Percentiles rank a stretch among this genome's conserved stretches.
phyloP scores from a whole-genome alignment of 2,888 invertebrate genomes.

The Drosophila aldrichi region DNA sequence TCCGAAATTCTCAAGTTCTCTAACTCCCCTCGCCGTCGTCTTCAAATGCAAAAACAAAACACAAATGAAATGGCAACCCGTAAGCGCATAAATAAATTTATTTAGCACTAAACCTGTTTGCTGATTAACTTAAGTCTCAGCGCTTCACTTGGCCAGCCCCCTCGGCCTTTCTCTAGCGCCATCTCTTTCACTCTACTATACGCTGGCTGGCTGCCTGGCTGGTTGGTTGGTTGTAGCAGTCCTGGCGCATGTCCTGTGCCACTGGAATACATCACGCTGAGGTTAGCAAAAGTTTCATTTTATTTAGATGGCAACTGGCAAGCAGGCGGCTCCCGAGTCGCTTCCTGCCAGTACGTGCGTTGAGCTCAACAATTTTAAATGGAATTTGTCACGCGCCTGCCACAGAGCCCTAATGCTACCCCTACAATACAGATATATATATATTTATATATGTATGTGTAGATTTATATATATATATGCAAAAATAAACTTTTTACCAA shows the following conservation, averaged over 20 bases:
- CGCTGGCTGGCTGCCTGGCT: slow-evolving; percentile 8
- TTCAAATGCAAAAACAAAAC: slow-evolving; percentile 24
- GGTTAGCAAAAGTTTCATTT: slow-evolving; percentile 80
- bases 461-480: slow-evolving; percentile 60
- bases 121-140: slow-evolving; percentile 79
- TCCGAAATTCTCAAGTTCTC: neutral
- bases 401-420: slow-evolving; percentile 3
- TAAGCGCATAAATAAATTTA: slow-evolving; percentile 71
- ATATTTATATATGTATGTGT: slow-evolving; percentile 39
- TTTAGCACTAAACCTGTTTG: slow-evolving; percentile 77
- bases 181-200: slow-evolving; percentile 4
- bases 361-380: slow-evolving; percentile 80
- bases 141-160: slow-evolving; percentile 20
- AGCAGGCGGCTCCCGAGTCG: slow-evolving; percentile 39
- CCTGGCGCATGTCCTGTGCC: slow-evolving; percentile 54
- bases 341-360: slow-evolving; percentile 61
- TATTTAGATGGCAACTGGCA: slow-evolving; percentile 60
- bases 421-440: slow-evolving; percentile 38
- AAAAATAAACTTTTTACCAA: slow-evolving; percentile 81
- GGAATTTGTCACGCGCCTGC: slow-evolving; percentile 81
- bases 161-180: neutral
- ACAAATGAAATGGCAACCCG: slow-evolving; percentile 51
- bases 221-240: neutral
- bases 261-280: slow-evolving; percentile 78
- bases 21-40: too few species aligned